Base-by-base conservation (phyloP, 2,797 vertebrate genomes). In the Intellagama lesueurii region DNA sequence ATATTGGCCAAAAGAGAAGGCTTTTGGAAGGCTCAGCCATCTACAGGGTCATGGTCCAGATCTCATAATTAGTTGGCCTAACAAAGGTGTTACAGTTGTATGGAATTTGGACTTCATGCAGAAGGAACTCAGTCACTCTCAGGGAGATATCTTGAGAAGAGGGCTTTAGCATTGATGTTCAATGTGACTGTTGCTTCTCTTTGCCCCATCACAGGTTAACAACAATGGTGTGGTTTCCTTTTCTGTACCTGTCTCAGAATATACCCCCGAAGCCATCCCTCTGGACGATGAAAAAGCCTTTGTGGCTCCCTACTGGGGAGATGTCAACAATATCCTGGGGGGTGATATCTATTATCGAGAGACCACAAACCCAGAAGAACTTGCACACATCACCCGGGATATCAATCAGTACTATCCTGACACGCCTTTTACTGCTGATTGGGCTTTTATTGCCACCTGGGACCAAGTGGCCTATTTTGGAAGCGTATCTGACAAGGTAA, bases 381-480 rank as follows among this genome's bases (percentile, higher is more conserved):
- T 97, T 19, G 78, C 89, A 19, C 72, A n/a, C 30, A 96, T 96
- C 8, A 95, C 96, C 40, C 64, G 1, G 0, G 96, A 97, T 91
- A 95, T 97, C 7, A 95, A 95, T 66, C 1, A 3, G 0, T 96
- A 97, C 78, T 97, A 96, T 40, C 96, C 96, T n/a, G 0, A 2
- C 0, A 3, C 95, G 1, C 68, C 72, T 3, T 97, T 96, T 28
- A 80, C 0, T 1, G 94, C 94, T 1, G 89, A 19, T 5, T 97
- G 92, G 86, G 68, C 32, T 8, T 96, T 97, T 69, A 90, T 97
- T 64, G 97, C 95, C 72, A 96, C 96, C 12, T 98, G 97, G 97
- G 90, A 96, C 83, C 6, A 81, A 5, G 86, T 97, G 0, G 91
- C 95, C 0, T 97, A 96, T 88, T 97, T 0, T 40, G 83, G 91